Evolutionary conservation across 2,888 invertebrate genomes (phyloP), one percentile per base, ranked within the genome.

Genomic region (Cryptocephalus moraei): DNA sequence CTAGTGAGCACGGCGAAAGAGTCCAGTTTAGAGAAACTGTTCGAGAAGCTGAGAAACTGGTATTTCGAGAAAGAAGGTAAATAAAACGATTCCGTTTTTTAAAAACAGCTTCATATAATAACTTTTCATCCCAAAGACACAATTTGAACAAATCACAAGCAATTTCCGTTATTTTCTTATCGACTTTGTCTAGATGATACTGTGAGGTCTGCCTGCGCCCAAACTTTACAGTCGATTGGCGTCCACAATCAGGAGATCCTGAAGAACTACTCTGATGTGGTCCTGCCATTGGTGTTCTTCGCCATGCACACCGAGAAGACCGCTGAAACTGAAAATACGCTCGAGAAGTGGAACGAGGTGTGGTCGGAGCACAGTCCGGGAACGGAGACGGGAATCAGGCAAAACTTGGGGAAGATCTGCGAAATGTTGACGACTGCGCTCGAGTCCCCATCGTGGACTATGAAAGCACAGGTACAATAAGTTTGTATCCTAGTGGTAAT

Each of bases 321-420:
- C 11, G 79, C 80, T 14, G 80, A 78, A 51, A 79, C 78, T 41
- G 77, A 77, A 52, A 77, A 77, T 50, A 81, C 81, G 9, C 75
- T 85, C 51, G 84, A 86, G 61, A 71, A 84, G 51, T 94, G 88
- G 82, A 86, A 85, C 52, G 92, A 93, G 64, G 76, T 92, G 38
- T 94, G 93, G 93, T 79, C 80, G 41, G 93, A 93, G 63, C 81
- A 88, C 33, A 85, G 89, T 52, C 89, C 90, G n/a, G 86, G 87
- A 4, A 80, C 82, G 0, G 93, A 91, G 72, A 80, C 79, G 42
- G 91, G 89, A 38, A 83, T 93, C 54, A 77, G 82, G 31, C 80
- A 84, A 51, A 86, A 93, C 67, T 69, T 91, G 49, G 73, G 78
- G 41, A 79, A 81, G 44, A 86, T 93, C 46, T 79, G 86, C 42